phyloP scores from a whole-genome alignment of 2,888 invertebrate species.

The Parelbella ahira region DNA sequence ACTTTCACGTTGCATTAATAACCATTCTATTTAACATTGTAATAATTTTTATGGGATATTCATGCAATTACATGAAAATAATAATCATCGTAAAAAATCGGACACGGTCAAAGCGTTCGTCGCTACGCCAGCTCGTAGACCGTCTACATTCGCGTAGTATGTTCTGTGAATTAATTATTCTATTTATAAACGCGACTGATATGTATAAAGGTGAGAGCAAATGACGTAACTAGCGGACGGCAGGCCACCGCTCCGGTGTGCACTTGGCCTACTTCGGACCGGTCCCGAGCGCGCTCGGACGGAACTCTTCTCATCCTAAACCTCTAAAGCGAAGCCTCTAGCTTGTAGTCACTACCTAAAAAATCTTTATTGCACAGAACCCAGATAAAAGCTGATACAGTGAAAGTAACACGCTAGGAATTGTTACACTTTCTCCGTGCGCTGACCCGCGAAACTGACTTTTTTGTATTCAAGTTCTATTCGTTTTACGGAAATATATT shows the following conservation, averaged over 20 bases:
- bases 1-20: conserved; percentile 11
- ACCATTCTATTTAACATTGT: too few species aligned
- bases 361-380: conserved; percentile 17
- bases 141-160: too few species aligned
- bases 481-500: conserved; percentile 1
- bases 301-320: conserved; percentile 53
- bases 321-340: neutral
- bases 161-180: conserved; percentile 39
- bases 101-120: too few species aligned
- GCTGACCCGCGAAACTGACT: conserved; percentile 28
- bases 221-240: conserved; percentile 52
- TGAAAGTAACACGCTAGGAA: conserved; percentile 51
- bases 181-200: conserved; percentile 38
- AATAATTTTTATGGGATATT: too few species aligned
- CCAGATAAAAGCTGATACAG: conserved; percentile 36
- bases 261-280: conserved; percentile 68
- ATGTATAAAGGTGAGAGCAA: conserved; percentile 43
- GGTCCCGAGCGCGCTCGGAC: conserved; percentile 37
- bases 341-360: neutral
- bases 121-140: too few species aligned
- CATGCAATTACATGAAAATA: too few species aligned
- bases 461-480: conserved; percentile 8
- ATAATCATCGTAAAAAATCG: too few species aligned
- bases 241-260: conserved; percentile 34
- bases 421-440: conserved; percentile 51